Evolutionary conservation across 2,888 invertebrate species (phyloP).

Genomic region (Graphium colonna): DNA sequence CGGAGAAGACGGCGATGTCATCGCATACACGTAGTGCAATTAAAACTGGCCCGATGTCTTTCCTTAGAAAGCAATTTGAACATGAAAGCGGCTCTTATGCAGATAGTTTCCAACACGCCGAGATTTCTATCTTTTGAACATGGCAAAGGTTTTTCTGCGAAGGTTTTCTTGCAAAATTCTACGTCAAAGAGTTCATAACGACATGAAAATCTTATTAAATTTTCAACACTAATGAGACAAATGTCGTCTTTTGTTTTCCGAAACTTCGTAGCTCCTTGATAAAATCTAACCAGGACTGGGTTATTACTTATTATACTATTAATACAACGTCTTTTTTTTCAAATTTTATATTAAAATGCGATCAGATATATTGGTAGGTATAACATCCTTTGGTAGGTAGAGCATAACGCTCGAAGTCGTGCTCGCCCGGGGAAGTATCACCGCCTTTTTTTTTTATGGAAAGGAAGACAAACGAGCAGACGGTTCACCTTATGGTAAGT

Average conservation of each 20-base stretch:
- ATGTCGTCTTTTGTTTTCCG: not conserved
- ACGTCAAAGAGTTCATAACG: not conserved
- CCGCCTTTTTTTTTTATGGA: too few relatives aligned
- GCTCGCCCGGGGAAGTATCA: too few relatives aligned
- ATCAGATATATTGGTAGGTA: too few relatives aligned
- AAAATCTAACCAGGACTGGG: too few relatives aligned
- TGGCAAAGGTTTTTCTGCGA: constrained; percentile 4
- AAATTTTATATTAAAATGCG: too few relatives aligned
- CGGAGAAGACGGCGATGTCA: constrained; percentile 2
- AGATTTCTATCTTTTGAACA: constrained; percentile 23
- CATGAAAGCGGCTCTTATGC: constrained; percentile 20
- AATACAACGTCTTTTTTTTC: too few relatives aligned
- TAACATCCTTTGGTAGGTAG: too few relatives aligned
- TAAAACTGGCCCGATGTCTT: constrained; percentile 20
- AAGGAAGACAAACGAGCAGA: too few relatives aligned
- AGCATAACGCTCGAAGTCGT: too few relatives aligned
- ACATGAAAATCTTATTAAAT: not conserved
- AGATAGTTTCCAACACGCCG: constrained; percentile 16
- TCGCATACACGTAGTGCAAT: constrained; percentile 15
- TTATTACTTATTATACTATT: too few relatives aligned
- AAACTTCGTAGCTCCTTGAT: too few relatives aligned
- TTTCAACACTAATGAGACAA: constrained; percentile 14
- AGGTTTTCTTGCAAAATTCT: not conserved
- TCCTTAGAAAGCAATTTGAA: constrained; percentile 23
- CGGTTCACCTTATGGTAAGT: too few relatives aligned